Base-by-base conservation (phyloP, 1,140 invertebrate genomes). In the Metaphire vulgaris region DNA sequence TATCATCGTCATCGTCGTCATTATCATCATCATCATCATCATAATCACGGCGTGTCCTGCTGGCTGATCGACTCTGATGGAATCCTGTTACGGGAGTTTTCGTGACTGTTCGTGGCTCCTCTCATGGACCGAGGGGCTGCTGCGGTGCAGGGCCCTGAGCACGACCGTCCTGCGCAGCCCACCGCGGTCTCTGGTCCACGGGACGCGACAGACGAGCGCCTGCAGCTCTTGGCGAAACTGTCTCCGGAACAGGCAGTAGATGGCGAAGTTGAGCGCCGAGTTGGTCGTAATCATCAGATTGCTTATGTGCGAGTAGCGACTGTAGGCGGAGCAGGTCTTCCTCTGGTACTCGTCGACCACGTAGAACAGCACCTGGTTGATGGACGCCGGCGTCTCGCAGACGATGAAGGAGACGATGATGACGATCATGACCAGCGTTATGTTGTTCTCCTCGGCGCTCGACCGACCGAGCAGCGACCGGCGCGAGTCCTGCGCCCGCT, bases 241-340 rank as follows among this genome's bases (percentile, higher is more conserved):
- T 1, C 67, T 74, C 12, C 76, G 64, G 29, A 77, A 77, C 26
- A 77, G 66, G 28, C 72, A 77, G 33, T 77, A 77, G 30, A 77
- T 75, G 72, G 75, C 66, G 73, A 77, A 77, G 73, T 77, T 77
- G 16, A 77, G 32, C 16, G 76, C 34, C 21, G 76, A 77, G 66
- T 77, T 77, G 64, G 70, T 66, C 1, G 68, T 75, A 32, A 75
- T 75, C 21, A 77, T 64, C 26, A 77, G 72, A 34, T 77, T 77
- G 67, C 31, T 31, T 14, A 77, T n/a, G 76, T 75, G 72, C 64
- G 29, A 77, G 68, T 32, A 77, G 34, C 65, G 33, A 15, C 28
- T 73, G 76, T 77, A 77, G 15, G 70, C 30, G 12, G 71, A 32
- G 56, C 76, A 77, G 15, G 21, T n/a, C 26, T 30, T 65, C 32